A percentile compares a stretch with the other conserved stretches of the same genome.
Conservation (phyloP, 2,888 invertebrate species). For the Cheilosia vulpina region DNA sequence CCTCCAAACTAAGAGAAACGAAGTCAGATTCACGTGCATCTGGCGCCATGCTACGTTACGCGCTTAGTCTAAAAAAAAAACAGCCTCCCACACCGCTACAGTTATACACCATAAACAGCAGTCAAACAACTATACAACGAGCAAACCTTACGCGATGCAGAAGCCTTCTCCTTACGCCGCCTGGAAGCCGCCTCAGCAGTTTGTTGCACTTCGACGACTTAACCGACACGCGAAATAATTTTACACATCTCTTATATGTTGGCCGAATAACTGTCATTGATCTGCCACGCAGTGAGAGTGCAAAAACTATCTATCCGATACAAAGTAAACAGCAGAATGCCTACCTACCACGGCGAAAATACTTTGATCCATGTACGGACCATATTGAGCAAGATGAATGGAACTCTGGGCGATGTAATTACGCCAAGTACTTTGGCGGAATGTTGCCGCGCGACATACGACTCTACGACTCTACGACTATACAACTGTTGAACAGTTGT, state of each 20-base stretch:
- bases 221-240: constrained; percentile 43
- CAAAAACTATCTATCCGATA: constrained; percentile 23
- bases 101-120: constrained; percentile 8
- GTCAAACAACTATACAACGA: constrained; percentile 30
- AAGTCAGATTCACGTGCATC: not conserved
- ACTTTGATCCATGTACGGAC: constrained; percentile 32
- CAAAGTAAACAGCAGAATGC: constrained; percentile 27
- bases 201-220: constrained; percentile 53
- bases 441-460: constrained; percentile 44
- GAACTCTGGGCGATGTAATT: constrained; percentile 52
- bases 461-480: not conserved
- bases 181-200: constrained; percentile 15
- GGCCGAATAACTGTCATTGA: constrained; percentile 63
- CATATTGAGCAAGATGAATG: constrained; percentile 57
- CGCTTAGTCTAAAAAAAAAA: not conserved
- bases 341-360: constrained; percentile 9
- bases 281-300: constrained; percentile 61
- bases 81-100: constrained; percentile 18
- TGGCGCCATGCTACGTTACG: constrained; percentile 27
- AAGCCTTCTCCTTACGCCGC: constrained; percentile 28
- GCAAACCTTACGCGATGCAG: constrained; percentile 29
- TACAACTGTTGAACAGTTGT: constrained; percentile 38
- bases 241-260: constrained; percentile 24
- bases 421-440: constrained; percentile 56
- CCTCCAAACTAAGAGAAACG: not conserved